Conservation (phyloP, 1,140 invertebrate genomes). For the Drosophila sp. region DNA sequence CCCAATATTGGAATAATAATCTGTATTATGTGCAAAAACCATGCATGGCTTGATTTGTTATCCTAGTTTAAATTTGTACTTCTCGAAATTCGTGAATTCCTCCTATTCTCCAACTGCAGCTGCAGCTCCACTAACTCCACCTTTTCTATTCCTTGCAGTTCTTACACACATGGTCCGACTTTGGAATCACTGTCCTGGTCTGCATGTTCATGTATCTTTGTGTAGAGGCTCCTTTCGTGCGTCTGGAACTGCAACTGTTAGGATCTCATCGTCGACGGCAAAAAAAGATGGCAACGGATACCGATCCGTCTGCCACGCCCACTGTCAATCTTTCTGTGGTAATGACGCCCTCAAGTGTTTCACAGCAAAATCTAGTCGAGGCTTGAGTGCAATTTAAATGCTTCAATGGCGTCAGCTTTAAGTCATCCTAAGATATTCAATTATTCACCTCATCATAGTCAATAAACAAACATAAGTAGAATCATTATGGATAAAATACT, state of each 20-base stretch:
- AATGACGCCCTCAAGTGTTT: conserved; percentile 44
- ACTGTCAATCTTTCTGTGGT: conserved; percentile 13
- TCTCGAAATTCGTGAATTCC: too few relatives aligned
- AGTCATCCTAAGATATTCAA: conserved; percentile 1
- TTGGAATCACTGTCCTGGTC: conserved; percentile 65
- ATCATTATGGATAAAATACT: not conserved
- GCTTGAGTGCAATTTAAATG: conserved; percentile 18
- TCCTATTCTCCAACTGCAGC: too few relatives aligned
- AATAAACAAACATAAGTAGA: conserved; percentile 14
- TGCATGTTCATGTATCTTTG: conserved; percentile 61
- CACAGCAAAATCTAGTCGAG: conserved; percentile 65
- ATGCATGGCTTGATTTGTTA: too few relatives aligned
- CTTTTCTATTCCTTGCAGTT: conserved; percentile 33
- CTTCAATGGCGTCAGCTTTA: not conserved
- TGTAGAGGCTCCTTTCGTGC: conserved; percentile 62
- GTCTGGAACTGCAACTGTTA: conserved; percentile 54
- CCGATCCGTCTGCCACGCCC: conserved; percentile 3
- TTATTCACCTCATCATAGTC: conserved; percentile 5
- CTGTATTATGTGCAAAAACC: too few relatives aligned
- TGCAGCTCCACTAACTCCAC: too few relatives aligned
- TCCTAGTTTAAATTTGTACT: too few relatives aligned
- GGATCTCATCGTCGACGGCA: not conserved
- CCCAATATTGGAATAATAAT: too few relatives aligned
- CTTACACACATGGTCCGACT: conserved; percentile 72
- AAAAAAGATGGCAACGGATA: not conserved